A percentile compares a stretch with the other conserved stretches of the same genome.
These are phyloP conservation scores for Vandiemenella viatica DNA, from an alignment of 2,888 invertebrate genomes.

Conservation along the genomic window DNA sequence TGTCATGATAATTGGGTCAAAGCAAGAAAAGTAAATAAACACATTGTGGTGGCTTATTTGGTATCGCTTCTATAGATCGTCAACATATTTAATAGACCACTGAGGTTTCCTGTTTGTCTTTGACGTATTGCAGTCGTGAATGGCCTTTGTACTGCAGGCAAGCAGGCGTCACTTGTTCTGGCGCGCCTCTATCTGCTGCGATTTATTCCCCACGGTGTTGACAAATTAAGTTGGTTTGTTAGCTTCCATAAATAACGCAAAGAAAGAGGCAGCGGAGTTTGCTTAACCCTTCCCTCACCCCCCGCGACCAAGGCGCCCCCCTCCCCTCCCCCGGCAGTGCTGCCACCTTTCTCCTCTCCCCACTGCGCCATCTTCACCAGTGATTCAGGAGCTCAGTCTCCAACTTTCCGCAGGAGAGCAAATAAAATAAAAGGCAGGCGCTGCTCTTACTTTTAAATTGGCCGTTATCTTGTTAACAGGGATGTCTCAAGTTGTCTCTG, in stretches of 20 bases:
- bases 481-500: constrained; percentile 1
- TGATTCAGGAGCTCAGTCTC: not conserved
- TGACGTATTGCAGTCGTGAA: not conserved
- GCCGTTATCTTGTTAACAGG: constrained; percentile 8
- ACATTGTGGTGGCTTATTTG: too few relatives aligned
- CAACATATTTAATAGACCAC: too few relatives aligned
- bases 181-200: not conserved
- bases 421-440: not conserved
- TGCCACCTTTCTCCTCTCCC: not conserved
- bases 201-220: not conserved
- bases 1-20: too few relatives aligned
- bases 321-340: not conserved
- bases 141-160: not conserved
- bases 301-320: not conserved
- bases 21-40: too few relatives aligned
- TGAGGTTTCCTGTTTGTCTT: too few relatives aligned
- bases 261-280: not conserved
- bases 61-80: too few relatives aligned
- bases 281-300: not conserved
- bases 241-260: not conserved
- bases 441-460: constrained; percentile 7
- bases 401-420: not conserved
- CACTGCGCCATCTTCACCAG: not conserved
- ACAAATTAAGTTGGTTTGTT: not conserved
- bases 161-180: not conserved